Conservation (phyloP, 2,113 vertebrate species). For the human (Homo sapiens) region GRCh38 chr9:29376001-29376500, state of each 20-base stretch:
- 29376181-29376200: slow-evolving; percentile 7
- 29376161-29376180: slow-evolving; percentile 6
- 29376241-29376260: background rate
- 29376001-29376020: slow-evolving; percentile 34
- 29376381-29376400: background rate
- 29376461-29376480: background rate
- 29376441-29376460: background rate
- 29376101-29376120: slow-evolving; percentile 49
- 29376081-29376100: slow-evolving; percentile 23
- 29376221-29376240: background rate
- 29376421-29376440: background rate
- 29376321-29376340: background rate
- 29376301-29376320: fast-evolving
- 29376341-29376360: background rate
- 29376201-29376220: background rate
- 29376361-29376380: background rate
- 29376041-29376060: slow-evolving; percentile 56
- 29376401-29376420: background rate
- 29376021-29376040: slow-evolving; percentile 52
- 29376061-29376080: slow-evolving; percentile 54
- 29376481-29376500: background rate
- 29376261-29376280: background rate
- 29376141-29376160: background rate
- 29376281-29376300: background rate
- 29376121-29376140: background rate